Evolutionary conservation across 2,113 vertebrate genomes (phyloP).

Genomic region (Hippocampus guttulatus): DNA sequence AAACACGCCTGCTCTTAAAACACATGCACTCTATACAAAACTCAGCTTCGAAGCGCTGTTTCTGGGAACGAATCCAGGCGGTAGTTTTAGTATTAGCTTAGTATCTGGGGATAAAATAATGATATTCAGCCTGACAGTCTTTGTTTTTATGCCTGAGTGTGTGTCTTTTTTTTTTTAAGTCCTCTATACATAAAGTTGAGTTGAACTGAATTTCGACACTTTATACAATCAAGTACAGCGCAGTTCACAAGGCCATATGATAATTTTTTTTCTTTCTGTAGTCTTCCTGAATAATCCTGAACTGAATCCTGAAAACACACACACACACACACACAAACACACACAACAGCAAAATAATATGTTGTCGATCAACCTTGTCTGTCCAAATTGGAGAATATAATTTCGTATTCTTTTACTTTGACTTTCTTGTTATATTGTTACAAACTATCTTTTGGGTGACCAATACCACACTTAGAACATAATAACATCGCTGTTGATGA

Average conservation of each 20-base stretch:
- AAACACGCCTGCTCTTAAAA: conserved; percentile 54
- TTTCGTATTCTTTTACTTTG: not conserved
- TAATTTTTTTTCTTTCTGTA: no score
- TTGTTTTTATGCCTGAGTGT: no score
- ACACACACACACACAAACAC: no score
- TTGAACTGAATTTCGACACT: no score
- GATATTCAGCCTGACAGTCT: not conserved
- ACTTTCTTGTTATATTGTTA: not conserved
- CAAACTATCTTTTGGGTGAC: not conserved
- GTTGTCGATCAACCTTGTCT: no score
- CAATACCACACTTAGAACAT: not conserved
- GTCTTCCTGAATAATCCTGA: no score
- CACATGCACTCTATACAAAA: conserved; percentile 40
- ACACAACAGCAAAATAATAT: not conserved
- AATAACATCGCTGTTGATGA: not conserved
- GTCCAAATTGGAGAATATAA: not conserved
- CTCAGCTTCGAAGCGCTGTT: conserved; percentile 37
- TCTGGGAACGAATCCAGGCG: conserved; percentile 24
- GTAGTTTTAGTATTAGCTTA: not conserved
- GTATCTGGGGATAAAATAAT: conserved; percentile 3
- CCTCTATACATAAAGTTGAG: no score
- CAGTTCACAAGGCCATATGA: no score
- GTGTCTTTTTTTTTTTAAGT: no score
- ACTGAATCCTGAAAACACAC: no score
- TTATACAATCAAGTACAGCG: no score